Base-by-base conservation (phyloP, 2,888 invertebrate species). In the Mesopsocus fuscifrons region DNA sequence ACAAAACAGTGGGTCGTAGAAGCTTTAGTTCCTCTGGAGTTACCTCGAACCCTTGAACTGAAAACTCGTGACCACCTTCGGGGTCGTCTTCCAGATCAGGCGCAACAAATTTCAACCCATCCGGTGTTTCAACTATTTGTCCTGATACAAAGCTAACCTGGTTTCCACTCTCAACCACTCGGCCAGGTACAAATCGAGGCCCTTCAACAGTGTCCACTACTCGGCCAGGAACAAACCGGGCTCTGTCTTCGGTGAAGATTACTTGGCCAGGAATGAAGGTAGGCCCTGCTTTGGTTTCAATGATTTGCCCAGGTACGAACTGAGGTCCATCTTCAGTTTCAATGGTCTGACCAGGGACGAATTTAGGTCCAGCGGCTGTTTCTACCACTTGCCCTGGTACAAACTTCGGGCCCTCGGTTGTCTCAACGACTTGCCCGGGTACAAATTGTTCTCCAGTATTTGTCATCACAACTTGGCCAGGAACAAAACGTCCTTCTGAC, bases 191-290 rank as follows among this genome's bases (percentile, higher is more conserved):
- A 43, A 77, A 77, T 52, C 74, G 63, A 3, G 75, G 74, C 0
- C 76, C 77, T 53, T 75, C 73, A 46, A 71, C 68, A 1, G 77
- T 75, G 50, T 77, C 76, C n/a, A 78, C 74, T 1, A 78, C 76
- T 59, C 77, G 76, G 3, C 78, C 73, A 13, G 72, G 72, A 4
- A 72, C 71, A 53, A 73, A 72, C 48, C 68, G 59, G 16, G 69
- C 67, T 58, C 69, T 69, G 51, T 69, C 67, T 57, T 70, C 69
- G 4, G 74, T 73, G 13, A 61, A 63, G 46, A 81, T 79, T 6
- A 82, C 76, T 59, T 81, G 77, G 21, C 81, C 82, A 0, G 81
- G 80, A 51, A 81, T 78, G 52, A 82, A 77, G 1, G 77, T 77
- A 1, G 79, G 78, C 1, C 80, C 80, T 22, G 72, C 72, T 55